Percentiles rank a stretch among this genome's conserved stretches.
Evolutionary conservation across 2,888 invertebrate genomes (phyloP).

Genomic region (Dynastes grantii): DNA sequence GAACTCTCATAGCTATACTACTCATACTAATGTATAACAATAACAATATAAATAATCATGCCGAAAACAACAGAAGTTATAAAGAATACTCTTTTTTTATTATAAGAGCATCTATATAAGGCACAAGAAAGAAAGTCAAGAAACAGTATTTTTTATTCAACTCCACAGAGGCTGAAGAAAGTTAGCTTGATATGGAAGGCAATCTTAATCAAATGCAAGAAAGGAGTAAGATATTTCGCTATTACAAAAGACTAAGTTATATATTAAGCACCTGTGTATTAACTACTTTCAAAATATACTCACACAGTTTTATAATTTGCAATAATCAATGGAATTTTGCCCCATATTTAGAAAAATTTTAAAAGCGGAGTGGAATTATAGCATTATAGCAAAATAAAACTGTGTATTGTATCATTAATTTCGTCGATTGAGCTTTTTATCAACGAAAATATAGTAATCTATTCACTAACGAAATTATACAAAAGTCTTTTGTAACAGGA

Average conservation of each 20-base stretch:
- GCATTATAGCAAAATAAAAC: no score
- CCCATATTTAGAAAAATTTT: no score
- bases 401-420: no score
- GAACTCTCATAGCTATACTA: no score
- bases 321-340: no score
- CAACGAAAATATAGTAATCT: constrained; percentile 2
- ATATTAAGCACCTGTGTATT: background rate
- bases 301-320: no score
- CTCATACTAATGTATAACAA: no score
- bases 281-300: background rate
- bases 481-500: constrained; percentile 44
- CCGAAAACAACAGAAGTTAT: constrained; percentile 38
- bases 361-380: no score
- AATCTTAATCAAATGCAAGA: constrained; percentile 2
- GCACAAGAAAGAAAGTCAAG: background rate
- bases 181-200: constrained; percentile 26
- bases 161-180: constrained; percentile 1
- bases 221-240: background rate
- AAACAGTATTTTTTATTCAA: constrained; percentile 1
- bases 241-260: constrained; percentile 31
- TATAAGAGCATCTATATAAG: background rate
- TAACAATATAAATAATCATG: constrained; percentile 14
- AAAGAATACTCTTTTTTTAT: constrained; percentile 37
- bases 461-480: background rate
- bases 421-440: no score